Conservation (phyloP, 2,888 invertebrate genomes). For the Cephus spinipes region DNA sequence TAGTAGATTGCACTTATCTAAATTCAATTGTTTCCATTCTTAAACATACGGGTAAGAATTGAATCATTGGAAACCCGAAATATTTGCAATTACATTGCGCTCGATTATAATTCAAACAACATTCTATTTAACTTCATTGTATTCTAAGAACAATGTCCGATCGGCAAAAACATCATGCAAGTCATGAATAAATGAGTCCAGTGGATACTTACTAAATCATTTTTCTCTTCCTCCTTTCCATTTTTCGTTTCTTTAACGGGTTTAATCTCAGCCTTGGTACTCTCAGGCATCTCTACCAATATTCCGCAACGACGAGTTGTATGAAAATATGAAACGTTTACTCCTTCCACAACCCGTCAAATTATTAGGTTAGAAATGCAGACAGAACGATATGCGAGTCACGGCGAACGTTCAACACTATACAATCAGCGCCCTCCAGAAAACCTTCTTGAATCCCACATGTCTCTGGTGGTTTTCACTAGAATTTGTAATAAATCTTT, state of each 20-base stretch:
- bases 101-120: background rate
- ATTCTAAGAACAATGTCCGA: conserved; percentile 11
- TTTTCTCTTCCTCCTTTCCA: conserved; percentile 68
- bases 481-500: background rate
- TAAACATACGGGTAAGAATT: background rate
- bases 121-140: background rate
- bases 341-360: conserved; percentile 29
- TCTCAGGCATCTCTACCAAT: conserved; percentile 56
- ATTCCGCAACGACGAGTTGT: conserved; percentile 19
- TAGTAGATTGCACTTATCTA: background rate
- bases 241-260: conserved; percentile 64
- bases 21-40: background rate
- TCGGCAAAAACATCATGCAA: conserved; percentile 27
- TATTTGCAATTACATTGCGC: background rate
- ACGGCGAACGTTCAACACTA: conserved; percentile 27
- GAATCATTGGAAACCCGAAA: background rate
- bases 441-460: background rate
- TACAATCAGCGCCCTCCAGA: background rate
- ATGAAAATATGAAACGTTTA: conserved; percentile 20
- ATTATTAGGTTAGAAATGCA: conserved; percentile 35
- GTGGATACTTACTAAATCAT: conserved; percentile 65
- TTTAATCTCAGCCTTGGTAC: conserved; percentile 63
- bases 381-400: conserved; percentile 50
- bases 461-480: background rate
- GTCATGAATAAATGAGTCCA: conserved; percentile 13